These are phyloP conservation scores for Protonemura montana DNA, from an alignment of 2,888 invertebrate genomes.

Conservation along the genomic window DNA sequence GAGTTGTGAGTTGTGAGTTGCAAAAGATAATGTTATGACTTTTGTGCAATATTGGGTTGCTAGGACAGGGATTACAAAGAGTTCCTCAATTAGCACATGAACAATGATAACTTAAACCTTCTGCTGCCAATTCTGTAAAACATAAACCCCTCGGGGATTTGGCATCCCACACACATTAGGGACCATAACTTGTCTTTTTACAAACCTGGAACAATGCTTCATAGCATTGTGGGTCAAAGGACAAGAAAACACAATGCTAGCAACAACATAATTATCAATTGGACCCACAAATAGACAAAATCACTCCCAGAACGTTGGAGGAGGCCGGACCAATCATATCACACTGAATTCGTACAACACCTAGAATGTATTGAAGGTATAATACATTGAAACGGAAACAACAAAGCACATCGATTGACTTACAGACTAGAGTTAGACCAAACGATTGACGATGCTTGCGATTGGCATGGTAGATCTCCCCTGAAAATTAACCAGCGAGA, in stretches of 20 bases:
- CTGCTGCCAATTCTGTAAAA: not conserved
- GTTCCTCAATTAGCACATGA: too few relatives aligned
- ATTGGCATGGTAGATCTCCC: slow-evolving; percentile 59
- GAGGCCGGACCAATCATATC: slow-evolving; percentile 13
- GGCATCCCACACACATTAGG: too few relatives aligned
- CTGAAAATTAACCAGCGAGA: slow-evolving; percentile 47
- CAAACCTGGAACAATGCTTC: not conserved
- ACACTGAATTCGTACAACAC: slow-evolving; percentile 44
- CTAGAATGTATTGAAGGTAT: slow-evolving; percentile 41
- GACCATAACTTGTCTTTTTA: not conserved
- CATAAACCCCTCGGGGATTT: not conserved
- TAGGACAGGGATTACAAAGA: too few relatives aligned
- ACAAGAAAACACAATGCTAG: not conserved
- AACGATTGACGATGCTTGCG: slow-evolving; percentile 57
- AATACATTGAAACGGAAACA: slow-evolving; percentile 30
- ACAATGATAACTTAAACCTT: too few relatives aligned
- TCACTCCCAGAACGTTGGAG: not conserved
- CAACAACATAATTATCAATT: not conserved
- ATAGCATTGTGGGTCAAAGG: not conserved
- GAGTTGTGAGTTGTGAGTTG: too few relatives aligned
- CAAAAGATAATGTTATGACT: too few relatives aligned
- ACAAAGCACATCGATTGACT: slow-evolving; percentile 53
- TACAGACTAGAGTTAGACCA: slow-evolving; percentile 58
- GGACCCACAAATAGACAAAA: not conserved
- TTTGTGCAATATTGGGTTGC: too few relatives aligned